phyloP scores from a whole-genome alignment of 2,888 invertebrate genomes.

The Cephus pulcher region DNA sequence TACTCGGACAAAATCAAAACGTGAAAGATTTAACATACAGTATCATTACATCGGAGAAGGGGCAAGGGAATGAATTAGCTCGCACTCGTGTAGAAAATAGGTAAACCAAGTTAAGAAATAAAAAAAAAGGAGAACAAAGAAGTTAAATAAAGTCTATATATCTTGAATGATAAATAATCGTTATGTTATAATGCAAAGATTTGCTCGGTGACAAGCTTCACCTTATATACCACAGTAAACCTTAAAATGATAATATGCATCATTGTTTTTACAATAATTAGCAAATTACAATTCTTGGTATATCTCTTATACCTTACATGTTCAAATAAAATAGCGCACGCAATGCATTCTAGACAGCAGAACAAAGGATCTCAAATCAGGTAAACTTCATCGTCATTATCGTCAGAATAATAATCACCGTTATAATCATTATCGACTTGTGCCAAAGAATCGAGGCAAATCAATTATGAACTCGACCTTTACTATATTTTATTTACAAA shows the following conservation, averaged over 20 bases:
- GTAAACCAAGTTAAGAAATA: background rate
- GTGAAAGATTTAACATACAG: background rate
- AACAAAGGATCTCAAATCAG: slow-evolving; percentile 30
- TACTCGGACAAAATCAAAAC: background rate
- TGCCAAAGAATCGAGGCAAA: slow-evolving; percentile 14
- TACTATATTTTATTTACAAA: slow-evolving; percentile 22
- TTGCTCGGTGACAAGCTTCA: background rate
- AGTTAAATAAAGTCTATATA: background rate
- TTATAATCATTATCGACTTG: background rate
- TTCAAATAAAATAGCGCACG: slow-evolving; percentile 26
- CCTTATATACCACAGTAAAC: background rate
- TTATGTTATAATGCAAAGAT: background rate
- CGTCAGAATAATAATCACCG: background rate
- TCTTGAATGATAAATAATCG: background rate
- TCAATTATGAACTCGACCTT: slow-evolving; percentile 1
- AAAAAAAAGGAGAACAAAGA: background rate
- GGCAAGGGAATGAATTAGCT: background rate
- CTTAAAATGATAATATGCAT: background rate
- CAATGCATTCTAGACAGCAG: slow-evolving; percentile 25
- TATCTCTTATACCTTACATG: background rate
- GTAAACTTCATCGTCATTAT: slow-evolving; percentile 9
- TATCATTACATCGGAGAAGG: background rate
- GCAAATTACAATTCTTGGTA: background rate
- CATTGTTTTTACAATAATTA: background rate
- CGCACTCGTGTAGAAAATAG: background rate